Percentiles rank a stretch among this genome's conserved stretches.
These are phyloP conservation scores for Trichonephila clavipes DNA, from an alignment of 1,140 invertebrate species.

Conservation along the genomic window DNA sequence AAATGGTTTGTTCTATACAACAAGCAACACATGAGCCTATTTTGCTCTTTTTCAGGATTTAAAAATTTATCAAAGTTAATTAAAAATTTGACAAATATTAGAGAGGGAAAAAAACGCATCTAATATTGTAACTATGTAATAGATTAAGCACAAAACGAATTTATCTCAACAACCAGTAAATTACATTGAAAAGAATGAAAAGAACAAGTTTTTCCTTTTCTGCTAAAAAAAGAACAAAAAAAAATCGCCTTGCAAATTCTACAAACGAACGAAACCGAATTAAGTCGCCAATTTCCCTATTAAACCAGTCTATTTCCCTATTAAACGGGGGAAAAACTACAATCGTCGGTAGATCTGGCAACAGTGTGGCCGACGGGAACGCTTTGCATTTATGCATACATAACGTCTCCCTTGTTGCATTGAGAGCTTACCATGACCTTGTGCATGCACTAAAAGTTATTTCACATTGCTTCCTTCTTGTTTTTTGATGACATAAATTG, in stretches of 20 bases:
- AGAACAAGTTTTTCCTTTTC: background rate
- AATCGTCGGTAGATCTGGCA: slow-evolving; percentile 40
- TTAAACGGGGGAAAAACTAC: slow-evolving; percentile 34
- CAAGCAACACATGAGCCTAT: too few relatives aligned
- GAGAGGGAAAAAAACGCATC: too few relatives aligned
- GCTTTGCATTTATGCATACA: slow-evolving; percentile 69
- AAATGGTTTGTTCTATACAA: too few relatives aligned
- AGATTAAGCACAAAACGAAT: too few relatives aligned
- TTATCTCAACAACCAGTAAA: too few relatives aligned
- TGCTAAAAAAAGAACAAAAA: background rate
- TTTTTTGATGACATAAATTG: slow-evolving; percentile 76
- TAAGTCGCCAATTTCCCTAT: slow-evolving; percentile 30
- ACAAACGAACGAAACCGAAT: slow-evolving; percentile 4
- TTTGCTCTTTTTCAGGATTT: too few relatives aligned
- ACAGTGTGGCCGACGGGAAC: slow-evolving; percentile 48
- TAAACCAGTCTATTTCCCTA: slow-evolving; percentile 40
- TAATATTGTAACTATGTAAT: too few relatives aligned
- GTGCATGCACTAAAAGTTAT: slow-evolving; percentile 72
- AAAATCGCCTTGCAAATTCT: slow-evolving; percentile 10
- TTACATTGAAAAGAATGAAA: background rate
- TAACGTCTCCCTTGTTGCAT: slow-evolving; percentile 53
- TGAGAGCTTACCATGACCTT: slow-evolving; percentile 64
- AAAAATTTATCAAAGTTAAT: too few relatives aligned
- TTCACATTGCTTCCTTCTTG: slow-evolving; percentile 65
- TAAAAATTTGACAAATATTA: too few relatives aligned